Conservation (phyloP, 2,888 invertebrate species). For the Abrostola tripartita region DNA sequence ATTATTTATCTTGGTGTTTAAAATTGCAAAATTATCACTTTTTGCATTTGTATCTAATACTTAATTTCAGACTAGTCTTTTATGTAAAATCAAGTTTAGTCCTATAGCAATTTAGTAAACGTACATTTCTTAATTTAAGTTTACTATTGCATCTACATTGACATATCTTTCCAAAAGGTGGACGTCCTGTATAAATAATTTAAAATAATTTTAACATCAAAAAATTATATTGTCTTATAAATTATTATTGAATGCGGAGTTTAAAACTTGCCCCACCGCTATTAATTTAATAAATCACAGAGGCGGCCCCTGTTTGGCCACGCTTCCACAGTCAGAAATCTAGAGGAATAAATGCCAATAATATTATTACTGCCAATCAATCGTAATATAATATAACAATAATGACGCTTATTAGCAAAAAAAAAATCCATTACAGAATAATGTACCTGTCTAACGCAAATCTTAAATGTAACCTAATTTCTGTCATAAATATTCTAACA, state of each 20-base stretch:
- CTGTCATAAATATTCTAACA: neutral
- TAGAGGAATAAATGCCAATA: slow-evolving; percentile 7
- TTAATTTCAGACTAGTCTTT: slow-evolving; percentile 31
- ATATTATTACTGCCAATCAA: too few species aligned
- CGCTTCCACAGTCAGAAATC: slow-evolving; percentile 55
- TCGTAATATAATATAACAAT: too few species aligned
- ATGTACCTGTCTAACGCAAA: too few species aligned
- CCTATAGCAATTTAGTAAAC: slow-evolving; percentile 15
- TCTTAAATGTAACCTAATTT: too few species aligned
- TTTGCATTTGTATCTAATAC: slow-evolving; percentile 68
- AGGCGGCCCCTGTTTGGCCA: slow-evolving; percentile 51
- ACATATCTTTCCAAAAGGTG: slow-evolving; percentile 40
- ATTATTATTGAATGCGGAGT: slow-evolving; percentile 62
- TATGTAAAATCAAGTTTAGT: slow-evolving; percentile 24
- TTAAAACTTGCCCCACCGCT: slow-evolving; percentile 72
- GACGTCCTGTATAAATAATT: slow-evolving; percentile 71
- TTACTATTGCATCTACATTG: slow-evolving; percentile 21
- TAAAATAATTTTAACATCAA: slow-evolving; percentile 75
- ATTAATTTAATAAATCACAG: slow-evolving; percentile 62
- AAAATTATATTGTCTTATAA: slow-evolving; percentile 57
- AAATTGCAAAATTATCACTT: slow-evolving; percentile 40
- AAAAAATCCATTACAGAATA: too few species aligned
- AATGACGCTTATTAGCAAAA: too few species aligned
- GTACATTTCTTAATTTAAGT: slow-evolving; percentile 12
- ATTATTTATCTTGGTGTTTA: slow-evolving; percentile 9